These are phyloP conservation scores for Himantopus leucocephalus DNA, from an alignment of 2,113 vertebrate species.

Conservation along the genomic window DNA sequence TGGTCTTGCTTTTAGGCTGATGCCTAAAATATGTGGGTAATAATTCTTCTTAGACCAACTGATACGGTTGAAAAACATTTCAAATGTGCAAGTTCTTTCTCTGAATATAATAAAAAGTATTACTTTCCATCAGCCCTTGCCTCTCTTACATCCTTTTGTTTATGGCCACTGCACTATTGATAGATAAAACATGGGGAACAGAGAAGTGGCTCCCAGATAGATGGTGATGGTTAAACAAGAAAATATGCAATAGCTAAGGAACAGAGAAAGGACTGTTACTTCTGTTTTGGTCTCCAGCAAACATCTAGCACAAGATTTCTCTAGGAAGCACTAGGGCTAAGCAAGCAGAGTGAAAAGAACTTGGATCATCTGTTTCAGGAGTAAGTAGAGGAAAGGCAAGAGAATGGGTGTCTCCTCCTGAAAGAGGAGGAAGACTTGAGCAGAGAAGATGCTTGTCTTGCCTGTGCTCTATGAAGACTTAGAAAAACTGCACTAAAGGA, in stretches of 20 bases:
- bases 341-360: background rate
- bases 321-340: background rate
- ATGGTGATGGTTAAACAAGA: background rate
- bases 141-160: background rate
- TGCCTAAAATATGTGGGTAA: background rate
- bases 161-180: background rate
- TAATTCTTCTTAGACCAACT: background rate
- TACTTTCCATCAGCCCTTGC: background rate
- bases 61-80: background rate
- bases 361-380: background rate
- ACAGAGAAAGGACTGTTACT: background rate
- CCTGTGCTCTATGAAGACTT: background rate
- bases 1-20: background rate
- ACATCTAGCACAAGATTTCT: background rate
- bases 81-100: background rate
- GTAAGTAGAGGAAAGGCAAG: background rate
- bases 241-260: background rate
- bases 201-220: background rate
- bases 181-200: background rate
- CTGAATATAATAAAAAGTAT: background rate
- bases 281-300: background rate
- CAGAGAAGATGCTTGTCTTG: background rate
- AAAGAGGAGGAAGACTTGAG: background rate
- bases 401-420: background rate
- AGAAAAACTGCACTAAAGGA: background rate